Conservation (phyloP, 2,888 invertebrate genomes). For the Synanthedon andrenaeformis region DNA sequence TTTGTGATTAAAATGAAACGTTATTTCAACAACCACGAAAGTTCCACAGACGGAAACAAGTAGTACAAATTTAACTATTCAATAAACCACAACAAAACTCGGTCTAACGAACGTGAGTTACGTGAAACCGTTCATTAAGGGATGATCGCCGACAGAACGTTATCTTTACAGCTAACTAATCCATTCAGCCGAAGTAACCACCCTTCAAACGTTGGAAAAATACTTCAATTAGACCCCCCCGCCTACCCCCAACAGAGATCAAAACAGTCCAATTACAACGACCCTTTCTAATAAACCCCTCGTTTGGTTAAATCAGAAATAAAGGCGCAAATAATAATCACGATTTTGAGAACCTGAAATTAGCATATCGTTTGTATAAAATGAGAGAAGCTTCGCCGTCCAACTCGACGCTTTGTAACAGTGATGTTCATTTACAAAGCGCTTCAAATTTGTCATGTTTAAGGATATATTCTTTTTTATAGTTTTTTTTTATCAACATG, state of each 20-base stretch:
- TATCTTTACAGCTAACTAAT: conserved; percentile 56
- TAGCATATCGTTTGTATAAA: conserved; percentile 64
- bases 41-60: not conserved
- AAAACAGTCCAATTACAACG: conserved; percentile 63
- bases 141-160: conserved; percentile 40
- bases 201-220: conserved; percentile 54
- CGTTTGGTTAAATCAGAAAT: conserved; percentile 52
- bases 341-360: conserved; percentile 48
- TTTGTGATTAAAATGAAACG: not conserved
- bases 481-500: too few relatives aligned
- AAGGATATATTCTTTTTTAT: too few relatives aligned
- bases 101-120: conserved; percentile 4
- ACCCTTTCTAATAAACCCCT: conserved; percentile 55
- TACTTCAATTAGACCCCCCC: conserved; percentile 47
- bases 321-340: conserved; percentile 54
- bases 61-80: not conserved
- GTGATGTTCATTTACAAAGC: conserved; percentile 19
- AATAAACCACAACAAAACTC: conserved; percentile 1
- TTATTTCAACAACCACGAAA: not conserved
- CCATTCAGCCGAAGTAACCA: conserved; percentile 46
- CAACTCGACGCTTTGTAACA: conserved; percentile 37
- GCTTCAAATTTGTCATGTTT: conserved; percentile 13
- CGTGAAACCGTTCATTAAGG: conserved; percentile 20
- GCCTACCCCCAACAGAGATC: conserved; percentile 27
- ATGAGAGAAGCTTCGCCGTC: conserved; percentile 47